Conservation (phyloP, 2,113 vertebrate genomes). For the Cairina moschata region DNA sequence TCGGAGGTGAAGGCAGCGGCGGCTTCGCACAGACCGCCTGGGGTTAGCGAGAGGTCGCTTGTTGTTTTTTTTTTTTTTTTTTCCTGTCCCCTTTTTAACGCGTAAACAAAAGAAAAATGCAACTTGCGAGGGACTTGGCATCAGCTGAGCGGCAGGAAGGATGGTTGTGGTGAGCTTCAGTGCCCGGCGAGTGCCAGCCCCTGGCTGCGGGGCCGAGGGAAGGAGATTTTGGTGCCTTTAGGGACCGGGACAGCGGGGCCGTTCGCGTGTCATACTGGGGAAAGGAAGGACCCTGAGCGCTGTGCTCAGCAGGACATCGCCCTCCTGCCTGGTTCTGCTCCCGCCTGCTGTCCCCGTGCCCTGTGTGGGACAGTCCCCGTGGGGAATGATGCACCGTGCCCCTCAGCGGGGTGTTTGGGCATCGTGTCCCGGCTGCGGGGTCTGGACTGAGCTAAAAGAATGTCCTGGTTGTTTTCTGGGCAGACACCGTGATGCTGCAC, state of each 20-base stretch:
- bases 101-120: slow-evolving; percentile 74
- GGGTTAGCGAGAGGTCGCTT: slow-evolving; percentile 77
- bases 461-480: not conserved
- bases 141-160: slow-evolving; percentile 11
- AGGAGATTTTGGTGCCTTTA: not conserved
- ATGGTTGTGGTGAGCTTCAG: slow-evolving; percentile 4
- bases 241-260: fast-evolving
- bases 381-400: fast-evolving
- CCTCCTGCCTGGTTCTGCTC: fast-evolving
- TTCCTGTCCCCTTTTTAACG: slow-evolving; percentile 20
- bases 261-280: fast-evolving
- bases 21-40: slow-evolving; percentile 70
- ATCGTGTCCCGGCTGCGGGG: fast-evolving
- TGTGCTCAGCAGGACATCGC: not conserved
- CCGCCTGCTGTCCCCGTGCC: not conserved
- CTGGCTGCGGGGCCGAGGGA: not conserved
- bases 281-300: not conserved
- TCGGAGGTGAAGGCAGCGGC: slow-evolving; percentile 84
- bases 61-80: slow-evolving; percentile 18
- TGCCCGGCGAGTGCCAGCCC: slow-evolving; percentile 40
- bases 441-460: fast-evolving
- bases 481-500: not conserved
- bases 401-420: not conserved
- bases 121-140: slow-evolving; percentile 66
- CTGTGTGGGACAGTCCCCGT: fast-evolving